Evolutionary conservation across 2,888 invertebrate species (phyloP).

Genomic region (Dione juno): DNA sequence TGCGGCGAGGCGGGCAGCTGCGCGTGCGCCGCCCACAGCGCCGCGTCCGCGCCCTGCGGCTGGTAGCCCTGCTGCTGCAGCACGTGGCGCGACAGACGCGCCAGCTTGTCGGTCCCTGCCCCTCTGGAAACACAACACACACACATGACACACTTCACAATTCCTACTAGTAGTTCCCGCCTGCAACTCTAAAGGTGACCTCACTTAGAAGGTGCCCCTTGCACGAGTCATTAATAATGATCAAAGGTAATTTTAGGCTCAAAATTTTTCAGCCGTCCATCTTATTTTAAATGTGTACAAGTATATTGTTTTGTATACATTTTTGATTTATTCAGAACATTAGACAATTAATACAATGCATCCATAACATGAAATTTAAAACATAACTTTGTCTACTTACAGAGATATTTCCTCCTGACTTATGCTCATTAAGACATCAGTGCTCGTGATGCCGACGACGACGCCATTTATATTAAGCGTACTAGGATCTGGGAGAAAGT

Average conservation of each 20-base stretch:
- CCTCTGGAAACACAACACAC: conserved; percentile 56
- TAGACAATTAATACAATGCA: too few relatives aligned
- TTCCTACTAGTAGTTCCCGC: too few relatives aligned
- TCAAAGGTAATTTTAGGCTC: too few relatives aligned
- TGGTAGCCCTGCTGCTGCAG: conserved; percentile 90
- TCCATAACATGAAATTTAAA: background rate
- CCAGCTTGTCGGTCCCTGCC: conserved; percentile 86
- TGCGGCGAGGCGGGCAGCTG: conserved; percentile 90
- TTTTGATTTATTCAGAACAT: too few relatives aligned
- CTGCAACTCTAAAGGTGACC: too few relatives aligned
- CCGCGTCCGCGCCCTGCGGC: conserved; percentile 85
- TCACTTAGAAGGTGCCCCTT: too few relatives aligned
- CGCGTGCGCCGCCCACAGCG: conserved; percentile 88
- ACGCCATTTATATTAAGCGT: conserved; percentile 90
- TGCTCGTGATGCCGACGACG: conserved; percentile 90
- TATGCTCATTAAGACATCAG: conserved; percentile 92
- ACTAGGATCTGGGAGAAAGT: conserved; percentile 91
- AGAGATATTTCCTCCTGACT: conserved; percentile 89
- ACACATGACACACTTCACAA: too few relatives aligned
- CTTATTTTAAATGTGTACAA: too few relatives aligned
- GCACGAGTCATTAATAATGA: too few relatives aligned
- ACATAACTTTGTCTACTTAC: conserved; percentile 83
- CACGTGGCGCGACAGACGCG: conserved; percentile 89
- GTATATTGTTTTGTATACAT: too few relatives aligned
- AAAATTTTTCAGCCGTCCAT: too few relatives aligned